Percentiles rank a stretch among this genome's conserved stretches.
phyloP scores from a whole-genome alignment of 1,140 invertebrate species.

The Drosophila tropicalis region DNA sequence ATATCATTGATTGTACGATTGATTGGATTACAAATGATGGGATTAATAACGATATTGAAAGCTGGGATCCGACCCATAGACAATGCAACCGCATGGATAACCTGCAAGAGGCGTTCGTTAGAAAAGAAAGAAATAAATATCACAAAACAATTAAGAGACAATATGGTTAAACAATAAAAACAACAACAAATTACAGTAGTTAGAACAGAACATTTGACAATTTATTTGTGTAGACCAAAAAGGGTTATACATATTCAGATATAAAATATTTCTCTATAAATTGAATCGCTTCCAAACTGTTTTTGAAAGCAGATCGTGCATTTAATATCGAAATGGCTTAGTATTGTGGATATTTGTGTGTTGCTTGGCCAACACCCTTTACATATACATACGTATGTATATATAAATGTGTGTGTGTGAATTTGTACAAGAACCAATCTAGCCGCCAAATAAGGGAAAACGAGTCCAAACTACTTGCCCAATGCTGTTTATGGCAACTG shows the following conservation, averaged over 20 bases:
- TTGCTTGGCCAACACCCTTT: conserved; percentile 44
- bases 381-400: neutral
- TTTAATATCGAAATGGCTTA: conserved; percentile 69
- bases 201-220: conserved; percentile 1
- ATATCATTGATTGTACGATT: neutral
- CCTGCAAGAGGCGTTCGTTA: conserved; percentile 71
- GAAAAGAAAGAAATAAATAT: neutral
- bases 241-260: neutral
- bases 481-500: conserved; percentile 78
- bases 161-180: neutral
- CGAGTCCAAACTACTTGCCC: conserved; percentile 82
- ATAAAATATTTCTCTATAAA: conserved; percentile 17
- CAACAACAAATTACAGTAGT: neutral
- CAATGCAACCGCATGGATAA: conserved; percentile 82
- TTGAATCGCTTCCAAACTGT: conserved; percentile 32
- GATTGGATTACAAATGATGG: conserved; percentile 16
- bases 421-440: conserved; percentile 18
- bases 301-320: conserved; percentile 16
- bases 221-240: neutral
- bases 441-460: conserved; percentile 73
- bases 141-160: neutral
- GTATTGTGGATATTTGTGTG: conserved; percentile 34
- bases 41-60: conserved; percentile 78
- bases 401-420: neutral
- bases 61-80: conserved; percentile 78